These are phyloP conservation scores for Drosophila kanekoi DNA, from an alignment of 2,888 invertebrate genomes.

Conservation along the genomic window DNA sequence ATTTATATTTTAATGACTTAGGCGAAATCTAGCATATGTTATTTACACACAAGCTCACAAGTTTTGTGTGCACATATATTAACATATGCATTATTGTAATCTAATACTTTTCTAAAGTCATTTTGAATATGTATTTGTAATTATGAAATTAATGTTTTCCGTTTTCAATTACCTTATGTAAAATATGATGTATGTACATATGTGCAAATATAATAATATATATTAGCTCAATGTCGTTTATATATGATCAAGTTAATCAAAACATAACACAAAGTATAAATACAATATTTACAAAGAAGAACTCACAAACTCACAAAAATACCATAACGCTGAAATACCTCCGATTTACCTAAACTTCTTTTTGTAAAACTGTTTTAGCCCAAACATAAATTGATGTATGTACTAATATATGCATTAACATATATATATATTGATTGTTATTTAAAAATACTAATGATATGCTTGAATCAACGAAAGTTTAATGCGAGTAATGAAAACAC, in stretches of 20 bases:
- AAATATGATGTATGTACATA: conserved; percentile 16
- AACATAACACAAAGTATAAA: conserved; percentile 22
- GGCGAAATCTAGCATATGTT: background rate
- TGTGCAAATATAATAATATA: conserved; percentile 14
- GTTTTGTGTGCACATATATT: conserved; percentile 26
- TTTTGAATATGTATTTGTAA: conserved; percentile 33
- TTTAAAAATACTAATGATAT: conserved; percentile 6
- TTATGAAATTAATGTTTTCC: conserved; percentile 10
- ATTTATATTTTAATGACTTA: conserved; percentile 32
- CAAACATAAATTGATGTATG: conserved; percentile 4
- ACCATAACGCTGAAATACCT: conserved; percentile 68
- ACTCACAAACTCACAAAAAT: conserved; percentile 21
- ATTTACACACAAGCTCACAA: background rate
- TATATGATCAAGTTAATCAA: conserved; percentile 24
- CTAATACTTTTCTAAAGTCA: conserved; percentile 29
- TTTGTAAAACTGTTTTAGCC: conserved; percentile 16
- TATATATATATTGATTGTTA: conserved; percentile 36
- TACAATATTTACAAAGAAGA: conserved; percentile 21
- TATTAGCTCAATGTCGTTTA: conserved; percentile 33
- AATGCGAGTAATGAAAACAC: background rate
- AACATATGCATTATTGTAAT: conserved; percentile 26
- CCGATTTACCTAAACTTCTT: conserved; percentile 59
- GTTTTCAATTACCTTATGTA: conserved; percentile 4
- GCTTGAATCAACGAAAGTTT: background rate
- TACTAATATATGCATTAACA: conserved; percentile 9